Percentiles rank a stretch among this genome's conserved stretches.
Evolutionary conservation across 2,797 vertebrate species (phyloP).

Genomic region (Naso thynnoides): DNA sequence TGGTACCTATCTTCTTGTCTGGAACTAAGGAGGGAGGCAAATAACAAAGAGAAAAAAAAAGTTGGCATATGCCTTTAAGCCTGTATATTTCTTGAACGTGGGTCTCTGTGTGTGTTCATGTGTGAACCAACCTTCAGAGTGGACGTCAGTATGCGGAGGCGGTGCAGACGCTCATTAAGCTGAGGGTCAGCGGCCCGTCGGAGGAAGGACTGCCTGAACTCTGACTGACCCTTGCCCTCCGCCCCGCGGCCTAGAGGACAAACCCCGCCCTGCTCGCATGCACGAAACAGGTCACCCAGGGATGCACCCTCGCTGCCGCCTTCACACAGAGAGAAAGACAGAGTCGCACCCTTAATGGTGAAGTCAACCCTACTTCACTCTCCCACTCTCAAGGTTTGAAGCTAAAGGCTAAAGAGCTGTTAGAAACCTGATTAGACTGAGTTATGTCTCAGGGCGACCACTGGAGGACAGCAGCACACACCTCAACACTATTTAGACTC

Average conservation of each 20-base stretch:
- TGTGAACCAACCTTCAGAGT: constrained; percentile 92
- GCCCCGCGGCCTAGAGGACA: constrained; percentile 89
- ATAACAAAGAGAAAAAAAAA: too few relatives aligned
- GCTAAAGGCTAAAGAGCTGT: neutral
- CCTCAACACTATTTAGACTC: neutral
- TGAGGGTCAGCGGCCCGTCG: constrained; percentile 94
- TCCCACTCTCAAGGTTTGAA: constrained; percentile 4
- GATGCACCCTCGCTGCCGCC: constrained; percentile 89
- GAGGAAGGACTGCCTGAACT: constrained; percentile 95
- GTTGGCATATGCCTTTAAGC: too few relatives aligned
- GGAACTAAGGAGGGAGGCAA: too few relatives aligned
- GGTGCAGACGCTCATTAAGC: constrained; percentile 97
- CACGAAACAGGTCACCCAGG: constrained; percentile 94
- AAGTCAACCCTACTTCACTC: neutral
- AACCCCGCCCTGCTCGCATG: constrained; percentile 93
- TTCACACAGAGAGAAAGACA: constrained; percentile 31
- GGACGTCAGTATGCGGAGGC: constrained; percentile 96
- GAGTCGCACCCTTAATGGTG: neutral
- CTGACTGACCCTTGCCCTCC: constrained; percentile 76
- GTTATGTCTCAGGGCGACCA: constrained; percentile 40
- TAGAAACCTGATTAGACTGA: neutral
- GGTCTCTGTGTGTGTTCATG: neutral
- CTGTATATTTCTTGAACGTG: neutral
- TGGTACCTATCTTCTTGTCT: too few relatives aligned
- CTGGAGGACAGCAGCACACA: constrained; percentile 59